Base-by-base conservation (phyloP, 2,113 vertebrate species). In the Ammodytes dubius region DNA sequence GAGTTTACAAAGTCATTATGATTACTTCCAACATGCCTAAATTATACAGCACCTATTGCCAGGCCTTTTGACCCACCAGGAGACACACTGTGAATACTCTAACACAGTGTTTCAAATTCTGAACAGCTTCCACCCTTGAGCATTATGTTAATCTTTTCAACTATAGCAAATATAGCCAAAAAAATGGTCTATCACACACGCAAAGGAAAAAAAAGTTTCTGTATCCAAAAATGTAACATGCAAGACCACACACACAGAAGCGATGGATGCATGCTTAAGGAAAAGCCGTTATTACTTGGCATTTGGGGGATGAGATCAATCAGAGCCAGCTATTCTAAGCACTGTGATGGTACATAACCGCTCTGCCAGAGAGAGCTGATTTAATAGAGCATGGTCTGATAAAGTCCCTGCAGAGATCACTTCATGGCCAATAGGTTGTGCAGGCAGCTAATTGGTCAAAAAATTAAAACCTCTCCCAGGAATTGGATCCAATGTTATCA, bases 371-470 rank as follows among this genome's bases (percentile, higher is more conserved):
- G 79, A 85, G 79, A 85, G 81, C 77, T 79, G 83, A 87, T 91
- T 91, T 94, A 93, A 94, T 89, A 91, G 87, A 91, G 90, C 92
- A 78, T 86, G 90, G 83, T 89, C 85, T 86, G 83, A 91, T 88
- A 89, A 89, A 82, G 88, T 90, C 90, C 90, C 90, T 75, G 87
- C 81, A 90, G 93, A 93, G 82, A 93, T 85, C 84, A 79, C 89
- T 91, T 88, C 88, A 84, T 85, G 87, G 89, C 70, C 92, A 82
- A 89, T 89, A 90, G 90, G 85, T 88, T 93, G 84, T 88, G 86
- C 77, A 85, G 82, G 82, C 85, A 85, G 88, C 90, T 93, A 93
- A 94, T 94, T 93, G 92, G 83, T 93, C 88, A 91, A 91, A 93
- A 93, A 90, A 88, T 74, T 27, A 90, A 91, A 88, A 93, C 71